Base-by-base conservation (phyloP, 1,140 invertebrate genomes). In the Drosophila ohnishii region DNA sequence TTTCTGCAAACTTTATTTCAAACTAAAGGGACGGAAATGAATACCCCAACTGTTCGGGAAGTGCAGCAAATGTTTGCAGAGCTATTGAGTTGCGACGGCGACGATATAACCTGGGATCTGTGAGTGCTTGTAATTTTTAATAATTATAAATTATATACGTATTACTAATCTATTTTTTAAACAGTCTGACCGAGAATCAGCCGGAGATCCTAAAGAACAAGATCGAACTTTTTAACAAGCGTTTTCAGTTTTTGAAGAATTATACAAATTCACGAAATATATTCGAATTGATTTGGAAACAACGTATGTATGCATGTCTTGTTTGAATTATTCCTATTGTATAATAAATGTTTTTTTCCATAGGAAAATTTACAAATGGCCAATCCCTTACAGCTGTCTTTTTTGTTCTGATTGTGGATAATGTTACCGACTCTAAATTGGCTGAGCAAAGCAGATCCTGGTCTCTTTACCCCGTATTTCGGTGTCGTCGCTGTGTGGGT, bases 51-150 rank as follows among this genome's bases (percentile, higher is more conserved):
- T 3, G 63, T 44, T 9, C 58, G 63, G 16, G 40, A 65, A 32
- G 56, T 65, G 42, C 63, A 65, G 34, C 63, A 65, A 60, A 19
- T 9, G 16, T 60, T 65, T 39, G 63, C 42, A 6, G 63, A 65
- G 9, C 10, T 60, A 6, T 10, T 65, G 5, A 30, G 63, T 42
- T 39, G 3, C 16, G 2, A 37, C 37, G 56, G 32, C 6, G 32
- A 32, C 4, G 63, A 47, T 19, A 60, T 60, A 22, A 47, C 34
- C n/a, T 65, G 56, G 63, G 63, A 65, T 47, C 42, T 60, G 63
- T 60, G 19, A 65, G 63, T 60, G 9, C 22, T 37, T n/a, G 5
- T 39, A 39, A 39, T 39, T n/a, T n/a, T 0, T 10, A 16, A 40
- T 40, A 9, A 8, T 3, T 8, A 19, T 1, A 34, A 8, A 19